These are phyloP conservation scores for Propithecus coquereli DNA, from an alignment of 2,113 vertebrate species.

Conservation along the genomic window DNA sequence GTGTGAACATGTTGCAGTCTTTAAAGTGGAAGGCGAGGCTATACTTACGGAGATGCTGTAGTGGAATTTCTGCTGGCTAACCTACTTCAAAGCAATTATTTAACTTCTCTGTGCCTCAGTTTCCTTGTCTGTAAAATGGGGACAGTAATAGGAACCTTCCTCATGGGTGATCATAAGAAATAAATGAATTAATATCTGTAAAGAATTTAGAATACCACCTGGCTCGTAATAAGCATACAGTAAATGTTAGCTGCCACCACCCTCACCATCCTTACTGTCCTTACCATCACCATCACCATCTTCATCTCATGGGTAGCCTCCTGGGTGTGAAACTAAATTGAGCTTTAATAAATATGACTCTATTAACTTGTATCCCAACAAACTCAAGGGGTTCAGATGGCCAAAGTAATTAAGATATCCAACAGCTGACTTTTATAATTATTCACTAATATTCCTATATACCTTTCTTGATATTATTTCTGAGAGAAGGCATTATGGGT, in stretches of 20 bases:
- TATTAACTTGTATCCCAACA: not conserved
- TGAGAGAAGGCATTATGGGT: not conserved
- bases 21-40: not conserved
- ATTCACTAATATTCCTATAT: not conserved
- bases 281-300: not conserved
- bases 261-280: not conserved
- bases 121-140: not conserved
- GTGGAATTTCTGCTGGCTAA: not conserved
- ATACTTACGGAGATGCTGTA: not conserved
- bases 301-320: not conserved
- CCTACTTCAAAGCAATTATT: not conserved
- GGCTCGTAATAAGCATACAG: not conserved
- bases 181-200: not conserved
- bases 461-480: not conserved
- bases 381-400: not conserved
- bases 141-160: not conserved
- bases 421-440: not conserved
- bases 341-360: conserved; percentile 7
- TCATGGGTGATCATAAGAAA: not conserved
- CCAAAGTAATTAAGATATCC: not conserved
- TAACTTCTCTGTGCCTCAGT: not conserved
- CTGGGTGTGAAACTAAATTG: not conserved
- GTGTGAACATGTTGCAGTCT: not conserved
- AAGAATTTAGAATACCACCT: not conserved
- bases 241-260: not conserved